A percentile compares a stretch with the other conserved stretches of the same genome.
Evolutionary conservation across 1,140 invertebrate species (phyloP).

Genomic region (Vanessa atalanta): DNA sequence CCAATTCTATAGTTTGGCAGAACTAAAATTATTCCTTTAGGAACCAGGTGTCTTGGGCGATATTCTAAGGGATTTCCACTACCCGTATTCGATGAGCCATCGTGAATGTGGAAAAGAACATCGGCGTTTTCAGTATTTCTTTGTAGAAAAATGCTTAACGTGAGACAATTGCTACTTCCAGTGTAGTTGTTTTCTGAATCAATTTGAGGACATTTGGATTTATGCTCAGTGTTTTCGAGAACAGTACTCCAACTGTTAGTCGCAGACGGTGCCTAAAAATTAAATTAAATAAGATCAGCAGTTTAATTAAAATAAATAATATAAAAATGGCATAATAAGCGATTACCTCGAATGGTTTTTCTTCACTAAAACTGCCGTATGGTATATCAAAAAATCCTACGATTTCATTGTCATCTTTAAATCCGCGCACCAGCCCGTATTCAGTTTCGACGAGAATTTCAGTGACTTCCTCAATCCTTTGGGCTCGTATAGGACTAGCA

Average conservation of each 20-base stretch:
- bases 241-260: constrained; percentile 72
- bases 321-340: neutral
- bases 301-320: constrained; percentile 1
- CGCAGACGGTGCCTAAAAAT: constrained; percentile 77
- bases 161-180: constrained; percentile 54
- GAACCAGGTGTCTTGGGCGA: constrained; percentile 53
- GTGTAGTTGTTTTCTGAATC: constrained; percentile 32
- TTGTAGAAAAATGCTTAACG: constrained; percentile 61
- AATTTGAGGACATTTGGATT: constrained; percentile 64
- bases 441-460: constrained; percentile 34
- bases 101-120: constrained; percentile 66
- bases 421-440: constrained; percentile 40
- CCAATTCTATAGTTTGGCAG: constrained; percentile 69
- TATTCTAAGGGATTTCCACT: constrained; percentile 58
- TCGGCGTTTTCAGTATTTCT: constrained; percentile 36
- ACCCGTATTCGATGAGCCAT: constrained; percentile 49
- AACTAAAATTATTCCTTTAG: constrained; percentile 56
- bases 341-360: constrained; percentile 47
- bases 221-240: constrained; percentile 70
- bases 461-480: neutral
- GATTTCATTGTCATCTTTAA: constrained; percentile 29
- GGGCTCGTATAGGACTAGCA: neutral
- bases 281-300: neutral
- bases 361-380: constrained; percentile 39
- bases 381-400: constrained; percentile 46